A percentile compares a stretch with the other conserved stretches of the same genome.
Evolutionary conservation across 1,140 invertebrate species (phyloP).

Genomic region (Drosophila mojavensis): DNA sequence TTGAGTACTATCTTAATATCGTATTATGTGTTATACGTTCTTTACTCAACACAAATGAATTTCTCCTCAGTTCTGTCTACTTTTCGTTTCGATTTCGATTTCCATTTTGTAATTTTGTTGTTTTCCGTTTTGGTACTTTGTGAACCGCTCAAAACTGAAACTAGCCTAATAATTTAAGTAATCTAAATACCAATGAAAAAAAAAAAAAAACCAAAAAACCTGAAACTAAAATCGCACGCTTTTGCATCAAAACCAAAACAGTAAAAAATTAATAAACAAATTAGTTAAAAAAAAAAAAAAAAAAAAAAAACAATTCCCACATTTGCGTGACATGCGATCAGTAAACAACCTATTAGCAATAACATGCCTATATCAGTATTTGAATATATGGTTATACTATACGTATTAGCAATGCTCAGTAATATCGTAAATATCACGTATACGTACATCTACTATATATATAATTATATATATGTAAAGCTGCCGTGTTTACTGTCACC

Average conservation of each 20-base stretch:
- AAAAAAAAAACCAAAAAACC: conserved; percentile 18
- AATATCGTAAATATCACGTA: conserved; percentile 73
- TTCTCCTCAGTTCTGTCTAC: conserved; percentile 29
- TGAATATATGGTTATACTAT: conserved; percentile 56
- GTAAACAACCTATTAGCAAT: conserved; percentile 55
- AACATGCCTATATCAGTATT: conserved; percentile 66
- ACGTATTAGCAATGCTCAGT: conserved; percentile 73
- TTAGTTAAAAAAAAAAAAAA: conserved; percentile 38
- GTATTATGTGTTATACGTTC: conserved; percentile 33
- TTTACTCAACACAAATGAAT: conserved; percentile 42
- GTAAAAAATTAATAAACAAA: conserved; percentile 46
- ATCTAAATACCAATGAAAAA: conserved; percentile 49
- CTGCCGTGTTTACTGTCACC: conserved; percentile 69
- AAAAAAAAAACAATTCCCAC: conserved; percentile 39
- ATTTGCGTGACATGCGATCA: conserved; percentile 73
- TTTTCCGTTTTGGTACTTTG: conserved; percentile 63
- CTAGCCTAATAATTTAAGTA: conserved; percentile 77
- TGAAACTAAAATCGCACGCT: conserved; percentile 82
- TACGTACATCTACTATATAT: conserved; percentile 60
- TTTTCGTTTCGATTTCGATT: conserved; percentile 41
- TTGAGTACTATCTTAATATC: conserved; percentile 22
- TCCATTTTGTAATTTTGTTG: conserved; percentile 52
- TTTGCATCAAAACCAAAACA: conserved; percentile 75
- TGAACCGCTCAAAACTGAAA: conserved; percentile 79
- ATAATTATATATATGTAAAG: conserved; percentile 75